Evolutionary conservation across 2,113 vertebrate genomes (phyloP), one percentile per base, ranked within the genome.

Genomic region (Bambusicola thoracicus): DNA sequence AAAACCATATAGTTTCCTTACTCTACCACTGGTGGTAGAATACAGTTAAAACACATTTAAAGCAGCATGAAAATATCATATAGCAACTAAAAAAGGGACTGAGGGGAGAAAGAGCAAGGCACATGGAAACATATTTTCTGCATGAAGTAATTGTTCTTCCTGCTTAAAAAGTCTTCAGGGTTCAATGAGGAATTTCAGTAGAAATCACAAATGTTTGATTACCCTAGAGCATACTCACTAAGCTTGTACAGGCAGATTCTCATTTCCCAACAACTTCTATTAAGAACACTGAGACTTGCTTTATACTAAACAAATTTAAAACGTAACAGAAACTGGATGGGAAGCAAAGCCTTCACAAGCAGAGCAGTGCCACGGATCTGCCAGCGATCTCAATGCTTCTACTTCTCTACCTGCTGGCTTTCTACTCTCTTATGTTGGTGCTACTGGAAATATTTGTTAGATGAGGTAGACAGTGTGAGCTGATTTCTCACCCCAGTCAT

Each of bases 121-220:
- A 82, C 32, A 61, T 61, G 59, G 78, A 92, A 81, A 78, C 89
- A 85, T 93, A 78, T 77, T 89, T 92, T 89, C 77, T 87, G 66
- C 48, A 81, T 94, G 92, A 93, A 93, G 58, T 79, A 92, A 93
- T 44, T 40, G 14, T 29, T 92, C 44, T 67, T 91, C 63, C 85
- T 75, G 76, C 48, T 77, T 92, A 46, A 69, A 93, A 46, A 34
- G 27, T 69, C 77, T 78, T 86, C 0, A 10, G 91, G 49, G 67
- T 91, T 94, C 89, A 89, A 9, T 8, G 29, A 91, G 41, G 91
- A 95, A 95, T 96, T 95, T 89, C 85, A 91, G 63, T 25, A 87
- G 87, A 70, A 89, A 93, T 89, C 68, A 46, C 67, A 83, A 92
- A 89, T 67, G 87, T 82, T 70, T 85, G 27, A 89, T 74, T 94